Conservation (phyloP, 92 coral and sea anemone species). For the Phenganax marumi region DNA sequence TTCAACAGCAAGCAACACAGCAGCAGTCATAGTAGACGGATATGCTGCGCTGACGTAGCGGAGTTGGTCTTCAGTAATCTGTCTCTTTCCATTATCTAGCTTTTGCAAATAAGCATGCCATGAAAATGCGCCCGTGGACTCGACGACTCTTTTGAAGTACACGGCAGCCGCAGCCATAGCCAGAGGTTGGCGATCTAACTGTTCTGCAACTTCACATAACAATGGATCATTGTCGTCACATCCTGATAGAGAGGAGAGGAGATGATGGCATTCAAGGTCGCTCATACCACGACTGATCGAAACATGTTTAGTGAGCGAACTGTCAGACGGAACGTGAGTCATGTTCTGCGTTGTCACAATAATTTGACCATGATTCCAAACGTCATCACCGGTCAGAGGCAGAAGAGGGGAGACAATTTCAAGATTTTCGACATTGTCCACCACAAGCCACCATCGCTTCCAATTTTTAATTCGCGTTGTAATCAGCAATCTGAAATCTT, state of each 20-base stretch:
- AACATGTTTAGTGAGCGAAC: constrained; percentile 14
- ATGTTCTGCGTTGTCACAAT: constrained; percentile 48
- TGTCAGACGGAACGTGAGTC: constrained; percentile 17
- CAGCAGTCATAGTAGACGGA: constrained; percentile 35
- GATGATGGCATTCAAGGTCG: background rate
- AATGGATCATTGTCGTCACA: background rate
- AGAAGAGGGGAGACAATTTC: background rate
- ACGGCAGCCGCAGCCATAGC: constrained; percentile 51
- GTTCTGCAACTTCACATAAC: background rate
- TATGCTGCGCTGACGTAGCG: constrained; percentile 27
- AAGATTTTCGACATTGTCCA: background rate
- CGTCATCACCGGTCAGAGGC: constrained; percentile 11
- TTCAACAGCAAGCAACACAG: constrained; percentile 26
- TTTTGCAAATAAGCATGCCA: constrained; percentile 13
- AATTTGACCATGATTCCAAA: background rate
- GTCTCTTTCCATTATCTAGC: background rate
- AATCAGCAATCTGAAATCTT: background rate
- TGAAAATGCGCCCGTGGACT: constrained; percentile 13
- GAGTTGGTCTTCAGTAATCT: background rate
- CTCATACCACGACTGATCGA: constrained; percentile 45
- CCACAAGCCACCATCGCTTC: background rate
- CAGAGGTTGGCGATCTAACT: constrained; percentile 47
- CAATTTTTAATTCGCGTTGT: background rate
- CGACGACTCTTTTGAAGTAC: constrained; percentile 32
- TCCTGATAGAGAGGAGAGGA: constrained; percentile 16